Percentiles rank a stretch among this genome's conserved stretches.
Evolutionary conservation across 1,140 invertebrate species (phyloP).

Genomic region (Drosophila serrata): DNA sequence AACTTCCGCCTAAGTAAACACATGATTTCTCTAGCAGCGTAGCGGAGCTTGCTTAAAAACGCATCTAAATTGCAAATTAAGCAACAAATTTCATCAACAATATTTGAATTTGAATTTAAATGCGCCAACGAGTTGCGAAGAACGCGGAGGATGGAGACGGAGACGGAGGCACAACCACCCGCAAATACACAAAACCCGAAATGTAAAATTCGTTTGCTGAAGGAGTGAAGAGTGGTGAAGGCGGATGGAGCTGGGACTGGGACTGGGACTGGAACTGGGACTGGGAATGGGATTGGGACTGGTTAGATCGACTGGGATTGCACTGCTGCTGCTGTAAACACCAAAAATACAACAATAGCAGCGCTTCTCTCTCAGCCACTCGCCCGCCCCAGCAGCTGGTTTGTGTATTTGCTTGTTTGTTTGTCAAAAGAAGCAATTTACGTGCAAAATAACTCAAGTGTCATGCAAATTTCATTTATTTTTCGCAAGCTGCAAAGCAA

Average conservation of each 20-base stretch:
- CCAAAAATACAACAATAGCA: slow-evolving; percentile 82
- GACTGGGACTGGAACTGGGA: background rate
- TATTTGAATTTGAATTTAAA: slow-evolving; percentile 84
- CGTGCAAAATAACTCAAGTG: slow-evolving; percentile 85
- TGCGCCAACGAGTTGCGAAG: slow-evolving; percentile 69
- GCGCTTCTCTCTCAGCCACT: slow-evolving; percentile 10
- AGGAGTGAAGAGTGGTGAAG: slow-evolving; percentile 24
- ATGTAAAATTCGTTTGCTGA: slow-evolving; percentile 79
- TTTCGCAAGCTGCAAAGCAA: slow-evolving; percentile 73
- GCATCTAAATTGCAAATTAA: slow-evolving; percentile 84
- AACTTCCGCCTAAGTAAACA: slow-evolving; percentile 80
- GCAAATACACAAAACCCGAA: slow-evolving; percentile 71
- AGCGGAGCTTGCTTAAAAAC: slow-evolving; percentile 78
- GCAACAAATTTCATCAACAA: slow-evolving; percentile 84
- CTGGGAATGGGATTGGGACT: slow-evolving; percentile 48
- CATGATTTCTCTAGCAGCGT: slow-evolving; percentile 60
- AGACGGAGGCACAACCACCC: slow-evolving; percentile 35
- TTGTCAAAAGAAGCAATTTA: slow-evolving; percentile 85
- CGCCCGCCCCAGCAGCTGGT: slow-evolving; percentile 18
- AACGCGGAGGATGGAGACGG: slow-evolving; percentile 9
- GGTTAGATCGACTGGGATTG: slow-evolving; percentile 52
- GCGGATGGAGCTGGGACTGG: slow-evolving; percentile 42
- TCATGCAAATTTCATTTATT: slow-evolving; percentile 85
- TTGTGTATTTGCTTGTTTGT: slow-evolving; percentile 82
- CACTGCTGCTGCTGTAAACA: slow-evolving; percentile 71